Percentiles rank a stretch among this genome's conserved stretches.
Evolutionary conservation across 1,140 invertebrate species (phyloP).

Genomic region (Solenopsis invicta): DNA sequence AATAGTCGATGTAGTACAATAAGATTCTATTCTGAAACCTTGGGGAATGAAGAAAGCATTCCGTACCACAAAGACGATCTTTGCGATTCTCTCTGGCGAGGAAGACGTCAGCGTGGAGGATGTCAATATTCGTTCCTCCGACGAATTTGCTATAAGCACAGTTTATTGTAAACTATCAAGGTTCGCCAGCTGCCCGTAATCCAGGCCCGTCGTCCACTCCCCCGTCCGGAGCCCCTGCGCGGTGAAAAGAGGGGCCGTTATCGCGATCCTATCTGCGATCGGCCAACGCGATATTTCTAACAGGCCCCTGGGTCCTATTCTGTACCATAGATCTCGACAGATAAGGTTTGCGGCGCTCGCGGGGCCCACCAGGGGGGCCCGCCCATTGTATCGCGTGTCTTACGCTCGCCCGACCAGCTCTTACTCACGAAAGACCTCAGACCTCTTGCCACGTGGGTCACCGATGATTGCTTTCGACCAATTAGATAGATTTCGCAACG

Average conservation of each 20-base stretch:
- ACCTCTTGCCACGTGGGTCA: constrained; percentile 60
- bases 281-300: constrained; percentile 83
- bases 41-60: constrained; percentile 10
- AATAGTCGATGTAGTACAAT: constrained; percentile 45
- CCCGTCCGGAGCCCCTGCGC: constrained; percentile 64
- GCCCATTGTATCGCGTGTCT: constrained; percentile 78
- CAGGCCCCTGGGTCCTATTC: constrained; percentile 81
- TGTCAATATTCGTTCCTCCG: constrained; percentile 49
- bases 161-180: constrained; percentile 79
- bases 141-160: constrained; percentile 72
- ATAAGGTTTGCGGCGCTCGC: constrained; percentile 83
- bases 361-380: constrained; percentile 82
- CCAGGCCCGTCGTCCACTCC: constrained; percentile 68
- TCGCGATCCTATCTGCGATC: constrained; percentile 83
- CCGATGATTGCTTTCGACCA: constrained; percentile 67
- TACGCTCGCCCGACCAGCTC: constrained; percentile 50
- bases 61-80: constrained; percentile 40
- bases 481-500: constrained; percentile 69
- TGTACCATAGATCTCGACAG: constrained; percentile 79
- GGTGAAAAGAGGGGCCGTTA: constrained; percentile 82
- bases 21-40: constrained; percentile 3
- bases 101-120: constrained; percentile 65
- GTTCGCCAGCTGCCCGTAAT: constrained; percentile 84
- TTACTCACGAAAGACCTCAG: constrained; percentile 10
- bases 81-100: constrained; percentile 70